Base-by-base conservation (phyloP, 2,797 vertebrate species). In the Syndactyla subalaris region DNA sequence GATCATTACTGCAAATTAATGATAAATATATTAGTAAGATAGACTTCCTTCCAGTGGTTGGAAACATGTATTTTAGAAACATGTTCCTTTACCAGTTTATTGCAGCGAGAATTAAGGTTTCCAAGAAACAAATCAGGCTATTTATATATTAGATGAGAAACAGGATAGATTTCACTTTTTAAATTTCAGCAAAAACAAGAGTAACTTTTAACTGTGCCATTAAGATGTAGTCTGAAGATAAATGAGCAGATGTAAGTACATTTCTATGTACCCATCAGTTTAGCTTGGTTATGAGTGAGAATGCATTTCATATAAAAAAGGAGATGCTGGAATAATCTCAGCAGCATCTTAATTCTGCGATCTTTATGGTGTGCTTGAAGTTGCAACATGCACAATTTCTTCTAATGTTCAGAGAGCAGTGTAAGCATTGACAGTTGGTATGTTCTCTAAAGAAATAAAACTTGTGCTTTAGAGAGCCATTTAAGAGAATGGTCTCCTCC, bases 11-110 rank as follows among this genome's bases (percentile, higher is more conserved):
- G 94, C 22, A 87, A 90, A 94, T 82, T 93, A 92, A 91, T 93
- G 76, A 88, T 79, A 92, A 95, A 96, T 78, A 72, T 89, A 94
- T 83, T 72, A 92, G 71, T 52, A 96, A 93, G 78, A 96, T 26
- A 84, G 78, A 88, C 76, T 96, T 96, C 92, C 96, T 95, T 83
- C 83, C 91, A 94, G 71, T 51, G 67, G 76, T n/a, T 92, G 92
- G 85, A 96, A 95, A 92, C n/a, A 39, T n/a, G 41, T 82, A 90
- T 91, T 95, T 96, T 90, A 85, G 71, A 96, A 90, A 94, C 52
- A 68, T 63, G 41, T 76, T 95, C 86, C 88, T 87, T 74, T 67
- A 93, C 52, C 34, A 86, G 83, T 75, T 84, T 66, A 75, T 61
- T 94, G 45, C 84, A 93, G 85, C 32, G 58, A 95, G 73, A 96